Evolutionary conservation across 1,140 invertebrate species (phyloP), one percentile per base, ranked within the genome.

Genomic region (Macrostomum lignano): DNA sequence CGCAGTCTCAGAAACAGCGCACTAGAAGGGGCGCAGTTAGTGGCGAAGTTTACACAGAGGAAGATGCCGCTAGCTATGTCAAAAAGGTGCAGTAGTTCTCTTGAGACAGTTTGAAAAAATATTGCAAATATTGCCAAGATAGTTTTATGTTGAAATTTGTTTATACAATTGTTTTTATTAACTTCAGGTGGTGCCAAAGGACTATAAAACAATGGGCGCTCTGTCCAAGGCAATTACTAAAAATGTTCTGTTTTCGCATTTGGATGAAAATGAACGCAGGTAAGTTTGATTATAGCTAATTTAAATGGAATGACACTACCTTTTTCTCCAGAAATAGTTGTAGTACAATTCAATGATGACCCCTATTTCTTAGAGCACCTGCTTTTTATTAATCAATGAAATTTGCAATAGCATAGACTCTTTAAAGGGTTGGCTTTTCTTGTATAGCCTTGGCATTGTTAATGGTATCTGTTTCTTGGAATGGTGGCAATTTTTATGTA

Each of bases 161-260:
- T 9, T 28, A 28, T 28, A 28, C 19, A 3, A 15, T 28, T 28
- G 26, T 5, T 5, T 28, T 28, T 3, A 28, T 37, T 32, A 21
- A 15, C 40, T 43, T 14, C 41, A 57, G 52, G 75, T 93, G 38
- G 86, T 98, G 42, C 88, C 88, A 37, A 98, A 98, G 61, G 88
- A 98, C 58, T 93, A 94, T 60, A 93, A 93, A 56, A 94, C 86
- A n/a, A 94, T 93, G 79, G 82, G 76, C 35, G 78, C 86, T 10
- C 60, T 98, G 29, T 82, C 82, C 37, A 82, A 88, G 52, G 84
- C 91, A 13, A 96, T 98, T 43, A 74, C 76, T 28, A 94, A 88
- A 54, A 98, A 96, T 58, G 82, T 98, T 2, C 64, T 98, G 2
- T 98, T 98, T 55, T 74, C 79, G 30, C 88, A 98, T 63, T 61